Base-by-base conservation (phyloP, 37 sponge, comb jelly and placozoan genomes). In the Haliclona indistincta region DNA sequence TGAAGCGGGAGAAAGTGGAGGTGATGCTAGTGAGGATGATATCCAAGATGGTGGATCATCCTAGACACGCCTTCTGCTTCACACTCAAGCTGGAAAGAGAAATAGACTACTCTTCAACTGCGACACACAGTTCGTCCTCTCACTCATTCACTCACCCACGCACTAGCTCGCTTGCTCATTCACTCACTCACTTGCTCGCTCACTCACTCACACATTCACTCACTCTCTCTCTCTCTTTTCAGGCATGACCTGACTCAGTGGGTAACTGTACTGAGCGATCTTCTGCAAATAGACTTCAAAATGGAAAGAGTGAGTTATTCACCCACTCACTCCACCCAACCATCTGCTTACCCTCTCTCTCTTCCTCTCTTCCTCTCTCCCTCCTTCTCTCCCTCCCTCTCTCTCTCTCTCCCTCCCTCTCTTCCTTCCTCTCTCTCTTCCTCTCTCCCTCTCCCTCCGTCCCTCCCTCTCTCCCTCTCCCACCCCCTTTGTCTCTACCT, bases 51-150 rank as follows among this genome's bases (percentile, higher is more conserved):
- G 11, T 81, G 15, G 78, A 76, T 51, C 64, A 84, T 37, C 91
- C 91, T 2, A 84, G 77, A 42, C 73, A 90, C 67, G 64, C 82
- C 20, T 65, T 81, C 73, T 61, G 76, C 61, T 81, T 90, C 63
- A 74, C 74, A 0, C 72, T 88, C 26, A 82, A 78, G 56, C 55
- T 65, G 78, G 77, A 2, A 67, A 56, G 22, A 69, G 76, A 5
- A 90, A 81, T 68, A 76, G 53, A 26, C 10, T 77, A 0, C 28
- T 79, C 30, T 76, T 84, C 25, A 75, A 80, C 38, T 35, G 42
- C 38, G 75, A 75, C 45, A 70, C n/a, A n/a, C n/a, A n/a, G n/a
- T n/a, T n/a, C n/a, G n/a, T n/a, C n/a, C n/a, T n/a, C n/a, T n/a
- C n/a, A n/a, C n/a, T n/a, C n/a, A n/a, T n/a, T n/a, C n/a, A n/a